Conservation (phyloP, 2,113 vertebrate species). For the Crotalus horridus region DNA sequence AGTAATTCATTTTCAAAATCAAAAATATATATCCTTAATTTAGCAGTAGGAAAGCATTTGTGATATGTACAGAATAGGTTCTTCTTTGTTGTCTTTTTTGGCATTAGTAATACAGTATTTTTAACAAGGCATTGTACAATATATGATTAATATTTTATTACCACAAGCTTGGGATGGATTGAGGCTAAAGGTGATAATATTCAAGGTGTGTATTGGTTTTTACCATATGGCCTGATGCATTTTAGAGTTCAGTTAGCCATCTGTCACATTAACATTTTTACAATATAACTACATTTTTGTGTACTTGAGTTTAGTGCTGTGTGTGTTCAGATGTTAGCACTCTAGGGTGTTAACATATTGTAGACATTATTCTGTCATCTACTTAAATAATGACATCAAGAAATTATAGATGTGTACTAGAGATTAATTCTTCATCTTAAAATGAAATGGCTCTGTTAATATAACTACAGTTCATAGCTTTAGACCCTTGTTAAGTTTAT, state of each 20-base stretch:
- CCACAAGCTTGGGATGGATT: background rate
- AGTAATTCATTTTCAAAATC: background rate
- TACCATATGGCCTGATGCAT: constrained; percentile 49
- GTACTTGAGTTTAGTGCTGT: background rate
- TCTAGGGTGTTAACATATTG: background rate
- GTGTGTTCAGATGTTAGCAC: background rate
- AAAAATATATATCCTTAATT: background rate
- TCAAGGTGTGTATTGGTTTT: constrained; percentile 46
- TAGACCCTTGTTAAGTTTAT: background rate
- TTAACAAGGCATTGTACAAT: background rate
- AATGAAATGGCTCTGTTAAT: background rate
- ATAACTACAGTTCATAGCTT: background rate
- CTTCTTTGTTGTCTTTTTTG: background rate
- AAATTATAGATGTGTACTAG: background rate
- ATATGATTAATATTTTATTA: background rate
- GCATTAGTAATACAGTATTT: background rate
- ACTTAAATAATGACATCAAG: background rate
- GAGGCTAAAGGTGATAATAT: background rate
- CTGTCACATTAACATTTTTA: constrained; percentile 45
- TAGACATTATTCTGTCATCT: background rate
- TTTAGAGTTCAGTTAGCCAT: constrained; percentile 57
- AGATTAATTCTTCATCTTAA: background rate
- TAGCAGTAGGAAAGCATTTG: background rate
- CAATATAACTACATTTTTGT: constrained; percentile 21
- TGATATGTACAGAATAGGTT: background rate